A percentile compares a stretch with the other conserved stretches of the same genome.
These are phyloP conservation scores for Podocnemis expansa DNA, from an alignment of 2,113 vertebrate genomes.

Conservation along the genomic window DNA sequence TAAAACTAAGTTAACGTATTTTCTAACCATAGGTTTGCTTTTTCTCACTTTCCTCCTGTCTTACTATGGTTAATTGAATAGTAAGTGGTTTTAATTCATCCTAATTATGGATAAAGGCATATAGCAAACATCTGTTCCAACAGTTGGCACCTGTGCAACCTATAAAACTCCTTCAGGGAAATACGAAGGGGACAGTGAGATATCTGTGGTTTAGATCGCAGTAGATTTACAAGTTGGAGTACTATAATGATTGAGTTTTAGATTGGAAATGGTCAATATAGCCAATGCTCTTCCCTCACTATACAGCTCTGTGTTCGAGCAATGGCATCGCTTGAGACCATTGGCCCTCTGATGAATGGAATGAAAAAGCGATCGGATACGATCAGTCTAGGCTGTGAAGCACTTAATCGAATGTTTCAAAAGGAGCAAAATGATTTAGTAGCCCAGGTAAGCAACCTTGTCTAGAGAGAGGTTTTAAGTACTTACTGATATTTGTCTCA, in stretches of 20 bases:
- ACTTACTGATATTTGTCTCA: not conserved
- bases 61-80: not conserved
- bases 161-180: not conserved
- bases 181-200: not conserved
- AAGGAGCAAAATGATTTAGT: conserved; percentile 96
- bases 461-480: not conserved
- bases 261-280: not conserved
- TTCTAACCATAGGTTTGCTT: not conserved
- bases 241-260: not conserved
- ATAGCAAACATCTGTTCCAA: not conserved
- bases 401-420: conserved; percentile 98
- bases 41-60: not conserved
- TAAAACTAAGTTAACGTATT: not conserved
- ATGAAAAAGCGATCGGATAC: conserved; percentile 92
- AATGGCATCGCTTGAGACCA: conserved; percentile 93
- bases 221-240: not conserved
- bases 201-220: rapidly evolving
- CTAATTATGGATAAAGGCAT: not conserved
- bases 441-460: conserved; percentile 84
- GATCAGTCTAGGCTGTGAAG: conserved; percentile 93
- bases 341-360: conserved; percentile 92
- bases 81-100: not conserved
- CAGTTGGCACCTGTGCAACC: not conserved
- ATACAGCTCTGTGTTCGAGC: conserved; percentile 92
- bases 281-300: not conserved